Conservation (phyloP, 2,888 invertebrate genomes). For the Rambutsinella grinnellia region DNA sequence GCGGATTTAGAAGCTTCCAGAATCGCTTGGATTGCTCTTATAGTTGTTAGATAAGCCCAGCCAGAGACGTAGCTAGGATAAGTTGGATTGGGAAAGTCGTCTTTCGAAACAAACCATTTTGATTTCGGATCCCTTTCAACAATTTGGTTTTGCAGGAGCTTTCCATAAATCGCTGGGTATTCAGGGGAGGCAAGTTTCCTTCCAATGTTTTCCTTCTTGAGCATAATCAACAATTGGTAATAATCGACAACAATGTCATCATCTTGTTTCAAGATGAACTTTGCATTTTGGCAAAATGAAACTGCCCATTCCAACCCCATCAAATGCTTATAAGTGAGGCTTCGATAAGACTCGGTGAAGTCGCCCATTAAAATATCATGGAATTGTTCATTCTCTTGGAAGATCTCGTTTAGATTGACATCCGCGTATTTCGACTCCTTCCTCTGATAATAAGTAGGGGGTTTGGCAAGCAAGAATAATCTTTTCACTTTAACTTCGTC, state of each 20-base stretch:
- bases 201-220: constrained; percentile 64
- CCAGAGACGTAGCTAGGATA: constrained; percentile 87
- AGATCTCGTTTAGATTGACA: constrained; percentile 30
- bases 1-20: constrained; percentile 70
- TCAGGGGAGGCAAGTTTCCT: background rate
- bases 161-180: constrained; percentile 72
- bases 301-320: constrained; percentile 85
- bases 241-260: constrained; percentile 84
- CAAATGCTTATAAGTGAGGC: constrained; percentile 85
- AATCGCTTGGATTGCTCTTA: constrained; percentile 75
- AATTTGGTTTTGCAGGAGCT: constrained; percentile 75
- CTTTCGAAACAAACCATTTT: constrained; percentile 83
- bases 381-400: constrained; percentile 74
- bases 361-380: constrained; percentile 82
- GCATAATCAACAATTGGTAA: constrained; percentile 72
- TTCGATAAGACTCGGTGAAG: constrained; percentile 82
- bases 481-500: constrained; percentile 74
- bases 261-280: constrained; percentile 83
- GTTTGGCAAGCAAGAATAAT: constrained; percentile 79
- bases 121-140: constrained; percentile 78
- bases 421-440: constrained; percentile 66
- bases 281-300: constrained; percentile 74
- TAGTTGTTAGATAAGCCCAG: constrained; percentile 85
- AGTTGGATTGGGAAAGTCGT: constrained; percentile 75
- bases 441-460: constrained; percentile 72